These are phyloP conservation scores for Sprattus sprattus DNA, from an alignment of 2,113 vertebrate species.

Conservation along the genomic window DNA sequence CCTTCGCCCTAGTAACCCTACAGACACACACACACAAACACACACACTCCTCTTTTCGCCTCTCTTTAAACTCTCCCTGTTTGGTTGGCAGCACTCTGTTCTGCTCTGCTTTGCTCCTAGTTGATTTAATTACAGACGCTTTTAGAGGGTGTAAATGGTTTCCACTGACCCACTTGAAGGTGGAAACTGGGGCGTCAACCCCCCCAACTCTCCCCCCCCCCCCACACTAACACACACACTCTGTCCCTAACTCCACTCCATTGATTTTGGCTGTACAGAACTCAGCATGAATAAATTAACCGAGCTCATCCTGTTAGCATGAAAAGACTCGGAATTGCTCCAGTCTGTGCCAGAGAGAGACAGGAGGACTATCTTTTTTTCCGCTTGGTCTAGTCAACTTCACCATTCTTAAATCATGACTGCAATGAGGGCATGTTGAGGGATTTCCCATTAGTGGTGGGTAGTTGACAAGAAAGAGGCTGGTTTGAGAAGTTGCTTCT, in stretches of 20 bases:
- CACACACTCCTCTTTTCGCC: constrained; percentile 38
- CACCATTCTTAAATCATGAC: background rate
- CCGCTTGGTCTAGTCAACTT: background rate
- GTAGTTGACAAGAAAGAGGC: background rate
- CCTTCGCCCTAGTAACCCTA: background rate
- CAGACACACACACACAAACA: constrained; percentile 31
- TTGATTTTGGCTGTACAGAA: constrained; percentile 63
- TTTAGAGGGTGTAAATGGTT: constrained; percentile 56
- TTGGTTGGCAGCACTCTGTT: background rate
- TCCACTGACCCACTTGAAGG: constrained; percentile 68
- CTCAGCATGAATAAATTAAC: constrained; percentile 56
- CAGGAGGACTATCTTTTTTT: background rate
- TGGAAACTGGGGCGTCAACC: constrained; percentile 62
- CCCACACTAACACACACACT: background rate
- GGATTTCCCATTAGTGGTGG: background rate
- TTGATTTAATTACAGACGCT: constrained; percentile 68
- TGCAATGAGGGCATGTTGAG: background rate
- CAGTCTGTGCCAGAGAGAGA: constrained; percentile 15
- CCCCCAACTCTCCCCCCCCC: background rate
- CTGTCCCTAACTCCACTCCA: constrained; percentile 56
- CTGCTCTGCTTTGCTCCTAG: constrained; percentile 28
- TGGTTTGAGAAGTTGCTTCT: background rate
- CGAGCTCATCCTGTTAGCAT: constrained; percentile 40
- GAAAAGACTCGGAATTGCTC: background rate
- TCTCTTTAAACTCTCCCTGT: constrained; percentile 50